phyloP scores from a whole-genome alignment of 92 coral and sea anemone species.

The Virgularia gustaviana region DNA sequence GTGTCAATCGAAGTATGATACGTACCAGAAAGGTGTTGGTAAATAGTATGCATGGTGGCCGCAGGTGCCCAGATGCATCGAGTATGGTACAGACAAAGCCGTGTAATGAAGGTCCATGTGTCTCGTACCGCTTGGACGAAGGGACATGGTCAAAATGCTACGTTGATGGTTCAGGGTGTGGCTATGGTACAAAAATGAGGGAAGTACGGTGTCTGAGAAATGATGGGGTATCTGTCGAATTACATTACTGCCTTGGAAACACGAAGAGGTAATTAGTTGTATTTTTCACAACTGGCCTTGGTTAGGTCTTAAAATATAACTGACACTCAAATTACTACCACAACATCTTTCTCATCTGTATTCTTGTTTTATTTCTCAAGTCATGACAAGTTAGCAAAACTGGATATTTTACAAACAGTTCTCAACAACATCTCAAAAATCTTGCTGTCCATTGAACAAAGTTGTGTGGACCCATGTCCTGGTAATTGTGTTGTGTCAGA shows the following conservation, averaged over 20 bases:
- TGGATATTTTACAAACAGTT: not conserved
- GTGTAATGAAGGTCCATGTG: slow-evolving; percentile 15
- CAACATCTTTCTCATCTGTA: no score
- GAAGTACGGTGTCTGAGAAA: slow-evolving; percentile 22
- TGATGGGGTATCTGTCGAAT: slow-evolving; percentile 15
- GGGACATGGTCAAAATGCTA: slow-evolving; percentile 34
- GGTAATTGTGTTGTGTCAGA: slow-evolving; percentile 49
- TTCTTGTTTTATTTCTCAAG: not conserved
- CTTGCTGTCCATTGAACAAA: not conserved
- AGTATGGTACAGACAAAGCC: not conserved
- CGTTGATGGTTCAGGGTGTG: slow-evolving; percentile 36
- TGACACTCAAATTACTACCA: no score
- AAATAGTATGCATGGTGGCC: slow-evolving; percentile 1
- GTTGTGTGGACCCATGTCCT: slow-evolving; percentile 6
- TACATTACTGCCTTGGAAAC: slow-evolving; percentile 13
- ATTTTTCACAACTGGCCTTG: no score
- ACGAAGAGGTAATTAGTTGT: slow-evolving; percentile 14
- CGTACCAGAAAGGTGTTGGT: slow-evolving; percentile 8
- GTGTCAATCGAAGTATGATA: not conserved
- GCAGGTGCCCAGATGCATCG: slow-evolving; percentile 15
- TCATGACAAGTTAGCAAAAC: no score
- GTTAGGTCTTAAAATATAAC: no score
- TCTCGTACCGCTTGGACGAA: not conserved
- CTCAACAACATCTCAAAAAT: slow-evolving; percentile 17
- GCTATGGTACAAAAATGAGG: slow-evolving; percentile 15